Base-by-base conservation (phyloP, 2,113 vertebrate genomes). In the Chlorocebus sabaeus region DNA sequence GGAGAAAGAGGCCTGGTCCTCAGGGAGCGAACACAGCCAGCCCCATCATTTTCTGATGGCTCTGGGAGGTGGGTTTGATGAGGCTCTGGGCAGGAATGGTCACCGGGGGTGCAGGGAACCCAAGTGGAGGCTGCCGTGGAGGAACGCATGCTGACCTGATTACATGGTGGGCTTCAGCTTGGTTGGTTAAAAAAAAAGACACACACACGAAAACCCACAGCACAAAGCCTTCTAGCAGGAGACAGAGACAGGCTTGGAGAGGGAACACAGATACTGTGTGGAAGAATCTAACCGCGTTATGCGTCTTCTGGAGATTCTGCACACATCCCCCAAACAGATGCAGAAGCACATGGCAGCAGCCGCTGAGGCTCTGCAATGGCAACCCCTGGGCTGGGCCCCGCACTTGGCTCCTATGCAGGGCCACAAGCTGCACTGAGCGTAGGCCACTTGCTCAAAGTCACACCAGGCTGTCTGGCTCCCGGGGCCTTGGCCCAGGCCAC, bases 101-200 rank as follows among this genome's bases (percentile, higher is more conserved):
- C 48, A n/a, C 8, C 1, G 4, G 8, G 38, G 35, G 25, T 43
- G 38, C 64, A 1, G 32, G 90, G 72, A 64, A 23, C 38, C 35
- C 73, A 38, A 0, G 10, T 11, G 0, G 38, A 11, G 22, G 45
- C 38, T 48, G 43, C 22, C 0, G 8, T 17, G 22, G 35, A 59
- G 25, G 7, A 57, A 50, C 13, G 14, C 25, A 11, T 27, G 55
- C 7, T 20, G 30, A 45, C n/a, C 17, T 61, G 20, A 27, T 48
- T 9, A 52, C 3, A 52, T 1, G 27, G 38, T 16, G 11, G 73
- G 73, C 38, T 86, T 48, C 11, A 18, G 25, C 55, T 8, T 5
- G 22, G 23, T 13, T 82, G 38, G 61, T 80, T 80, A 84, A 57
- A 38, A 57, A 80, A 30, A 48, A 35, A 32, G 27, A 13, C 32